A percentile compares a stretch with the other conserved stretches of the same genome.
phyloP scores from a whole-genome alignment of 2,888 invertebrate genomes.

The Tillus elongatus region DNA sequence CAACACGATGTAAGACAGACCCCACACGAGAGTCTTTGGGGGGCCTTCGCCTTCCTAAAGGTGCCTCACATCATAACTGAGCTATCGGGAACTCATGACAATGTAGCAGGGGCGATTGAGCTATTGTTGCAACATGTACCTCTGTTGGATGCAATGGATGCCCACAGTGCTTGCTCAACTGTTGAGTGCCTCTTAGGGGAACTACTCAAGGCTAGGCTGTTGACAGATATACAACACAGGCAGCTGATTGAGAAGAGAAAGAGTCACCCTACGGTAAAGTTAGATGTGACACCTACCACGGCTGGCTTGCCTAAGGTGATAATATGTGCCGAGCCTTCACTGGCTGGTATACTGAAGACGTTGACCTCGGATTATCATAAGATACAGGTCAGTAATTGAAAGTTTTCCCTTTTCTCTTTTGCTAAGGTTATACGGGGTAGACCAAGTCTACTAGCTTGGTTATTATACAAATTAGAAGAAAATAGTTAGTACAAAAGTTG shows the following conservation, averaged over 20 bases:
- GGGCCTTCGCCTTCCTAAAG: conserved; percentile 88
- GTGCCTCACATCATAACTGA: conserved; percentile 66
- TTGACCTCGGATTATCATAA: conserved; percentile 83
- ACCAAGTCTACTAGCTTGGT: too few relatives aligned
- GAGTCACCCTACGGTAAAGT: conserved; percentile 39
- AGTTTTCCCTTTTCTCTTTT: background rate
- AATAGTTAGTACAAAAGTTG: too few relatives aligned
- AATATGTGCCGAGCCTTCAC: conserved; percentile 79
- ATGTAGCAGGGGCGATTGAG: conserved; percentile 72
- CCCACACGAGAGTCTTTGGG: conserved; percentile 83
- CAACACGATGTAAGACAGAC: conserved; percentile 77
- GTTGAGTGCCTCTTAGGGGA: conserved; percentile 76
- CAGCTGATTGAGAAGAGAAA: conserved; percentile 56
- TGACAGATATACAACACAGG: conserved; percentile 68
- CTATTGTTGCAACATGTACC: conserved; percentile 76
- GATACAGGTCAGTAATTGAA: conserved; percentile 48
- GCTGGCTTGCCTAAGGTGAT: conserved; percentile 70
- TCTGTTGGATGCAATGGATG: conserved; percentile 79
- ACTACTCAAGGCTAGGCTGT: conserved; percentile 66
- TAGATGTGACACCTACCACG: conserved; percentile 55
- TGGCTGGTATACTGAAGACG: conserved; percentile 82
- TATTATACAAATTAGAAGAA: too few relatives aligned
- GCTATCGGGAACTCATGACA: conserved; percentile 30
- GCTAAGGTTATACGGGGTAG: too few relatives aligned
- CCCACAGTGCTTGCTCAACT: conserved; percentile 81